Evolutionary conservation across 2,113 vertebrate genomes (phyloP), one percentile per base, ranked within the genome.

Genomic region (Toxotes jaculatrix): DNA sequence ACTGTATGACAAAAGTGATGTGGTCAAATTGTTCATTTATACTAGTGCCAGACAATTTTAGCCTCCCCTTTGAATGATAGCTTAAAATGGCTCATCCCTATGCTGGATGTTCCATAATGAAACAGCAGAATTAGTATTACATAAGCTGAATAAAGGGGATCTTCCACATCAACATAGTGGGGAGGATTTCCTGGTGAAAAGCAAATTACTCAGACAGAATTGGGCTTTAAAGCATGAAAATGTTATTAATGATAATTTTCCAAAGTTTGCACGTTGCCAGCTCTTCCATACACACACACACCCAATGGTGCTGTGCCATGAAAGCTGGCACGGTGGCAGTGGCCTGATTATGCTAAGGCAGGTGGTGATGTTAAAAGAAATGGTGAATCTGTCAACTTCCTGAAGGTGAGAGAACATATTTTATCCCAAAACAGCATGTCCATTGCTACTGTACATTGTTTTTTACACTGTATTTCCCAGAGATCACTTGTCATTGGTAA

Each of bases 81-180:
- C 65, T 80, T 73, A 66, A 74, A 86, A 84, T 83, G 73, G 79
- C 59, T 90, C 72, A 80, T 71, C 55, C 32, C n/a, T 43, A 19
- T 59, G 17, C 59, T 19, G 72, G 45, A 11, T 51, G 79, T 82
- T 87, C 77, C 56, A 0, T 83, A 72, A 88, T 68, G 55, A 77
- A 79, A 79, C 1, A 42, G 12, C 55, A 73, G 43, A 81, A 71
- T 77, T 49, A 45, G 38, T 62, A 69, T 91, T 84, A 79, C 65
- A 75, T 53, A 91, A 79, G 43, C 21, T 42, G 82, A 83, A 77
- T 67, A 43, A 79, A 63, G 55, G 38, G n/a, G 45, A 73, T 72
- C 14, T 69, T 72, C 45, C 53, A 65, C 61, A 51, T 62, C n/a
- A 72, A 61, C 9, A 36, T 2, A 21, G 60, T 10, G 27, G 59